Conservation (phyloP, 37 sponge, comb jelly and placozoan genomes). For the Crambe crambe region DNA sequence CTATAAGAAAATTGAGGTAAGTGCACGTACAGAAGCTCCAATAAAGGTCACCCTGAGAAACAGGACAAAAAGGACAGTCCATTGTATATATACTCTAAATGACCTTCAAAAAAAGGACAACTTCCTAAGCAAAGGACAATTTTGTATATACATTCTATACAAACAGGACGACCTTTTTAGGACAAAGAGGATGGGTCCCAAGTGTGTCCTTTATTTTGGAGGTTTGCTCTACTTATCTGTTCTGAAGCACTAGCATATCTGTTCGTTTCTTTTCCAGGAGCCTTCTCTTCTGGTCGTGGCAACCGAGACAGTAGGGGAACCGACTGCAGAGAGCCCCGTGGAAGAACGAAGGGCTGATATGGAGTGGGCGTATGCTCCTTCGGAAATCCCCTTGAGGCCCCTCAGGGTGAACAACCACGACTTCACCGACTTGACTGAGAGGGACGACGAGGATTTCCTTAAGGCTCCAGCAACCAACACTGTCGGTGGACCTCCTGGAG, state of each 20-base stretch:
- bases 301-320: constrained; percentile 16
- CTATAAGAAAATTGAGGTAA: constrained; percentile 18
- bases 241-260: too few species aligned
- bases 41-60: too few species aligned
- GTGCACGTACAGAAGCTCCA: too few species aligned
- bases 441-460: constrained; percentile 78
- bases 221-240: too few species aligned
- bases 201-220: too few species aligned
- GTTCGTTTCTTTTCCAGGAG: neutral
- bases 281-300: constrained; percentile 6
- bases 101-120: too few species aligned
- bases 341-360: constrained; percentile 62
- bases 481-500: neutral
- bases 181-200: too few species aligned
- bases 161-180: too few species aligned
- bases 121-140: too few species aligned
- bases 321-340: constrained; percentile 27
- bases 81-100: too few species aligned
- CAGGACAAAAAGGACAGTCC: too few species aligned
- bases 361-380: constrained; percentile 81
- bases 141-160: too few species aligned
- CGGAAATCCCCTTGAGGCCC: constrained; percentile 66
- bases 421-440: constrained; percentile 82
- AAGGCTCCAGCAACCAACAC: constrained; percentile 56
- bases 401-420: constrained; percentile 71